phyloP scores from a whole-genome alignment of 2,797 vertebrate genomes.

The Alcedo quadribrachys region DNA sequence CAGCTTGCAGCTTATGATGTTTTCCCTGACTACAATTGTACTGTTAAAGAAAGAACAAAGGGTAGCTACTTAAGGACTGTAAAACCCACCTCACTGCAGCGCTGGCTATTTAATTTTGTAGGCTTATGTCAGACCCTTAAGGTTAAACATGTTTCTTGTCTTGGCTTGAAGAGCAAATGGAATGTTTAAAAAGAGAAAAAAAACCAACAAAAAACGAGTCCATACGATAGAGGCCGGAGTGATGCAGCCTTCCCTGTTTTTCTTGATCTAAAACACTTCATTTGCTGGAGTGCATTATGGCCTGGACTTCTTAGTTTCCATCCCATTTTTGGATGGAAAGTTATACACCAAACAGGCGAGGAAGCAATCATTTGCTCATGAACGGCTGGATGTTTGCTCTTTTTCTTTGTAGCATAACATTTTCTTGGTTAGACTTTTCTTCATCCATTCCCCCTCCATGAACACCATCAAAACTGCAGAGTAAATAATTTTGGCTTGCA shows the following conservation, averaged over 20 bases:
- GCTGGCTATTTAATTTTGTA: slow-evolving; percentile 39
- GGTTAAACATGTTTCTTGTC: slow-evolving; percentile 61
- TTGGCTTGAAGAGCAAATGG: slow-evolving; percentile 47
- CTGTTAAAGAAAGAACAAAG: background rate
- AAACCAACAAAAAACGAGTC: background rate
- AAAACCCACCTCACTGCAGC: slow-evolving; percentile 36
- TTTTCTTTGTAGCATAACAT: background rate
- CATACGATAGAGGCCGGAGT: background rate
- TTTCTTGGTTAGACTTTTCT: background rate
- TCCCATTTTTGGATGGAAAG: slow-evolving; percentile 32
- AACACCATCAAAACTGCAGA: background rate
- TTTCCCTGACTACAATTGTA: slow-evolving; percentile 11
- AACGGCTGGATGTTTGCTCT: background rate
- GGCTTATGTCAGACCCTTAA: slow-evolving; percentile 32
- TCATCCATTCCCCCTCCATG: background rate
- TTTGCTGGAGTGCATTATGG: background rate
- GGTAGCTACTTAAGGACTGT: slow-evolving; percentile 13
- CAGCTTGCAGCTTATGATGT: background rate
- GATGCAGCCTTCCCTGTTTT: slow-evolving; percentile 50
- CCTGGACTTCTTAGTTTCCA: slow-evolving; percentile 15
- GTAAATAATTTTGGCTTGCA: background rate
- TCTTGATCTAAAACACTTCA: slow-evolving; percentile 35
- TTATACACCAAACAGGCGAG: background rate
- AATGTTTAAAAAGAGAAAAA: slow-evolving; percentile 25
- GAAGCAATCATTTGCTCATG: background rate